These are phyloP conservation scores for Rhopalosiphum nymphaeae DNA, from an alignment of 2,888 invertebrate species.

Conservation along the genomic window DNA sequence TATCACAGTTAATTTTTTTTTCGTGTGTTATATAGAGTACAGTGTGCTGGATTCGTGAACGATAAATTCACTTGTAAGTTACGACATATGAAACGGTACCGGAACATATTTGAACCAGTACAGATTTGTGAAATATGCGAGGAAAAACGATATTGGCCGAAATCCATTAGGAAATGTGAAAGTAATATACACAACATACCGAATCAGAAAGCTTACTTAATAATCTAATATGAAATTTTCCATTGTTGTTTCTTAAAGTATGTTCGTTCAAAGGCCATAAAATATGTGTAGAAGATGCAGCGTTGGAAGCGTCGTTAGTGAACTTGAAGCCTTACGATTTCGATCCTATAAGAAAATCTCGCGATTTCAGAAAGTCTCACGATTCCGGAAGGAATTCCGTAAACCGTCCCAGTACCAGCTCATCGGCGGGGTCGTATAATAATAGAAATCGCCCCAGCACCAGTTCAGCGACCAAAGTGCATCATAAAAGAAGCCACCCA, in stretches of 20 bases:
- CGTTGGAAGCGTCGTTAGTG: background rate
- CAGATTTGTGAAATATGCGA: background rate
- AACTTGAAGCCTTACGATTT: background rate
- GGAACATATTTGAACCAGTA: background rate
- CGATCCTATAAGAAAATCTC: background rate
- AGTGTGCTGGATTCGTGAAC: background rate
- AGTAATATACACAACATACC: background rate
- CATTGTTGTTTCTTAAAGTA: background rate
- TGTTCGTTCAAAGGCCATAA: background rate
- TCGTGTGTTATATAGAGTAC: background rate
- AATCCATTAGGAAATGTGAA: background rate
- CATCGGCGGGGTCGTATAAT: too few species aligned
- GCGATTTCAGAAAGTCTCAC: too few species aligned
- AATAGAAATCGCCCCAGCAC: too few species aligned
- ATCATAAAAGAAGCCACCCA: too few species aligned
- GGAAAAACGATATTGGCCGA: background rate
- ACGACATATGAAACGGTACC: background rate
- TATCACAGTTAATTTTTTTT: background rate
- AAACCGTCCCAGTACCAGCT: too few species aligned
- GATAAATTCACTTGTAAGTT: background rate
- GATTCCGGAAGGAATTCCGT: too few species aligned
- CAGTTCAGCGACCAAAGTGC: too few species aligned
- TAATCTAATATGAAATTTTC: background rate
- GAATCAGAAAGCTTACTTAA: background rate
- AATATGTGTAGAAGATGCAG: background rate